Conservation (phyloP, 2,113 vertebrate species). For the Erythrolamprus reginae region DNA sequence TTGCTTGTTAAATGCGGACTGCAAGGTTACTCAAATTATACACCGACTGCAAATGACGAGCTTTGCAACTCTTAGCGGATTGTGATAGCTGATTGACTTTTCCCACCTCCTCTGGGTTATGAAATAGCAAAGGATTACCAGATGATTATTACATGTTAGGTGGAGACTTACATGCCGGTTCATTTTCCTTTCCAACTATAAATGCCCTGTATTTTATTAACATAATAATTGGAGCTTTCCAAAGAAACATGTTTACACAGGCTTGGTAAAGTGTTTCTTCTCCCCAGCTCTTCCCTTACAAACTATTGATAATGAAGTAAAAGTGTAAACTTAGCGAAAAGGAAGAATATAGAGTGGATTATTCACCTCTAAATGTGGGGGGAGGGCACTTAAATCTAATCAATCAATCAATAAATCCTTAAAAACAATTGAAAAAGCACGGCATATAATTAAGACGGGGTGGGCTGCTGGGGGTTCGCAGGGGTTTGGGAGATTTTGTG, state of each 20-base stretch:
- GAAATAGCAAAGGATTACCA: constrained; percentile 25
- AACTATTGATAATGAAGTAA: background rate
- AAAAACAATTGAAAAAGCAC: background rate
- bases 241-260: background rate
- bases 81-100: background rate
- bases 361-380: no score
- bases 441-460: background rate
- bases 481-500: no score
- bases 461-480: no score
- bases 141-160: constrained; percentile 30
- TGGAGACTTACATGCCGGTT: background rate
- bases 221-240: background rate
- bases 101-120: constrained; percentile 2
- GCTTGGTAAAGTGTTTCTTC: background rate
- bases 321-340: background rate
- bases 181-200: constrained; percentile 37
- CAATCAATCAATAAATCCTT: background rate
- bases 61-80: constrained; percentile 32
- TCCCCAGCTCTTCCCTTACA: background rate
- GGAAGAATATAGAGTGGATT: background rate
- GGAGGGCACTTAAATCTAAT: background rate
- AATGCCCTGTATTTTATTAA: background rate
- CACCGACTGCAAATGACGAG: constrained; percentile 28
- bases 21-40: constrained; percentile 46
- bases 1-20: constrained; percentile 8